Evolutionary conservation across 2,113 vertebrate genomes (phyloP).

Genomic region (Oxyruncus cristatus): DNA sequence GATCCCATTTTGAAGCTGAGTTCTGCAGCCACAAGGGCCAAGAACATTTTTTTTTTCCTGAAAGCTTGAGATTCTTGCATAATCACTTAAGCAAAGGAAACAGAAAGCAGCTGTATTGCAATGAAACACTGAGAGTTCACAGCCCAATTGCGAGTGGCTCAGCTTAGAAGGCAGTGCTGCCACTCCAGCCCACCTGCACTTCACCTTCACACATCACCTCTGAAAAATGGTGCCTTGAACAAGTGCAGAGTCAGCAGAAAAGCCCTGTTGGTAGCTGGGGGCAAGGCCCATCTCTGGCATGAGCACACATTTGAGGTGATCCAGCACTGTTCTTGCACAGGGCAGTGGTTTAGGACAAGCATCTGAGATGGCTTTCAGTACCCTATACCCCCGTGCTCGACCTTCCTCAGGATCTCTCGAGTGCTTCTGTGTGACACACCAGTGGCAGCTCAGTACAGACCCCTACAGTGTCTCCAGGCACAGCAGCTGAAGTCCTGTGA

Average conservation of each 20-base stretch:
- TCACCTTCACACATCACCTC: background rate
- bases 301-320: background rate
- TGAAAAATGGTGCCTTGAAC: background rate
- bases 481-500: rapidly evolving
- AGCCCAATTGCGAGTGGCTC: background rate
- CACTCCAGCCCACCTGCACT: background rate
- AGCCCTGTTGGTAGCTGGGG: background rate
- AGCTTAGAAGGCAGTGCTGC: background rate
- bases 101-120: background rate
- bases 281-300: background rate
- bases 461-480: background rate
- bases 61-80: background rate
- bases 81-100: background rate
- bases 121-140: background rate
- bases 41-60: background rate
- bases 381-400: background rate
- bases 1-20: background rate
- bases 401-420: background rate
- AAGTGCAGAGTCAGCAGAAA: background rate
- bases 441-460: background rate
- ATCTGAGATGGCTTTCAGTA: background rate
- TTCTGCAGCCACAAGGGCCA: background rate
- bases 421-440: background rate
- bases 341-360: background rate
- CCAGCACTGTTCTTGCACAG: background rate